Conservation (phyloP, 1,140 invertebrate species). For the Papilio aristodemus region DNA sequence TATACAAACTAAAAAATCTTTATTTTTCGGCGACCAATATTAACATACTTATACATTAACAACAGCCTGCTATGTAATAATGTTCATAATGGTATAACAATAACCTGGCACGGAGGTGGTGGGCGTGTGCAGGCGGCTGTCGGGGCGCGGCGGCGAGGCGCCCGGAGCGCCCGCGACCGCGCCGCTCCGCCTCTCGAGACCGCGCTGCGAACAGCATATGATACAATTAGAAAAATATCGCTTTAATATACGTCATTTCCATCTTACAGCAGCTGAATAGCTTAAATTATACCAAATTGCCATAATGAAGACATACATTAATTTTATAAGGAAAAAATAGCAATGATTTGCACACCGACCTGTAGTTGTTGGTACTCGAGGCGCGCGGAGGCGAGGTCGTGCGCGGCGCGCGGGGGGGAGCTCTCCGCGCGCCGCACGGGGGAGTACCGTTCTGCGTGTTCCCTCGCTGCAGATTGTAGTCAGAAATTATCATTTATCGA, state of each 20-base stretch:
- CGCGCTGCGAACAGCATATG: slow-evolving; percentile 66
- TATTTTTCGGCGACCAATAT: no score
- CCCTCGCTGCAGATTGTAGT: slow-evolving; percentile 66
- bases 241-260: no score
- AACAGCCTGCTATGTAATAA: no score
- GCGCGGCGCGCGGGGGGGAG: slow-evolving; percentile 81
- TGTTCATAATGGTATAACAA: not conserved
- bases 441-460: slow-evolving; percentile 90
- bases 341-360: slow-evolving; percentile 40
- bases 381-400: slow-evolving; percentile 74
- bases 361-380: slow-evolving; percentile 88
- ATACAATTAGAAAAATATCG: not conserved
- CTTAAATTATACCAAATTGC: no score
- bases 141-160: slow-evolving; percentile 78
- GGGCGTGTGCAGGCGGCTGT: slow-evolving; percentile 55
- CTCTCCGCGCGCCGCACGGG: slow-evolving; percentile 94
- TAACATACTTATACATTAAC: no score
- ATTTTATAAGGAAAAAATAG: not conserved
- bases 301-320: not conserved
- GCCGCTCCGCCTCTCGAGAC: slow-evolving; percentile 80
- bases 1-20: no score
- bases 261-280: no score
- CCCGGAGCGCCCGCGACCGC: slow-evolving; percentile 65
- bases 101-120: slow-evolving; percentile 62
- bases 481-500: not conserved